Evolutionary conservation across 2,113 vertebrate genomes (phyloP), one percentile per base, ranked within the genome.

Genomic region (Rhagologus leucostigma): DNA sequence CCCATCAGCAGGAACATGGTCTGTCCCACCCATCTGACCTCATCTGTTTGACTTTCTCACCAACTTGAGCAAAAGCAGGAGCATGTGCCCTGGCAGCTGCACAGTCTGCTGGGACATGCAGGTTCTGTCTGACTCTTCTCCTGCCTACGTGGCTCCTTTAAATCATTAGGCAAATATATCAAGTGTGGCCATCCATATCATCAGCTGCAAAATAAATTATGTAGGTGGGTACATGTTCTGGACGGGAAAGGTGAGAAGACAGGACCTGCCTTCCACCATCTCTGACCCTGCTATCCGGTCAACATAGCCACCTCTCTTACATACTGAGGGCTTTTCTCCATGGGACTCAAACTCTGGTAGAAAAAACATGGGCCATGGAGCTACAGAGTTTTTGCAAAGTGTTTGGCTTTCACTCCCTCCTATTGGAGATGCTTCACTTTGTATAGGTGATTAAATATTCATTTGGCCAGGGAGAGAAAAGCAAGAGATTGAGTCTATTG

Each of bases 401-500:
- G 68, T 47, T 30, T 68, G 80, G 35, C 47, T 95, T 95, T 87
- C 76, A 75, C 27, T 81, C 13, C 3, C 60, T 84, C 76, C 42
- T 1, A 0, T 6, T 64, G 71, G 60, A 93, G 50, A 73, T 89
- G 69, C 89, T 89, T 95, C 73, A 81, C 60, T 95, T 93, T 81
- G 56, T 87, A 64, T 1, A 52, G 37, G 13, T 0, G 0, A 95
- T 97, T 95, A 97, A 96, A 96, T 96, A 96, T 95, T 96, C 64
- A 96, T 95, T 29, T 60, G 62, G 44, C 68, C 86, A 78, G 73
- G 8, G 93, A 95, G 86, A 96, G 80, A 84, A 82, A 95, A 95
- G 68, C 47, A 90, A 63, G 91, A 95, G 94, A 96, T 93, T 96
- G 95, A 97, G 70, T 91, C 91, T 95, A 92, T 93, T 97, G 93